Base-by-base conservation (phyloP, 2,113 vertebrate genomes). In the Ceratotherium simum region DNA sequence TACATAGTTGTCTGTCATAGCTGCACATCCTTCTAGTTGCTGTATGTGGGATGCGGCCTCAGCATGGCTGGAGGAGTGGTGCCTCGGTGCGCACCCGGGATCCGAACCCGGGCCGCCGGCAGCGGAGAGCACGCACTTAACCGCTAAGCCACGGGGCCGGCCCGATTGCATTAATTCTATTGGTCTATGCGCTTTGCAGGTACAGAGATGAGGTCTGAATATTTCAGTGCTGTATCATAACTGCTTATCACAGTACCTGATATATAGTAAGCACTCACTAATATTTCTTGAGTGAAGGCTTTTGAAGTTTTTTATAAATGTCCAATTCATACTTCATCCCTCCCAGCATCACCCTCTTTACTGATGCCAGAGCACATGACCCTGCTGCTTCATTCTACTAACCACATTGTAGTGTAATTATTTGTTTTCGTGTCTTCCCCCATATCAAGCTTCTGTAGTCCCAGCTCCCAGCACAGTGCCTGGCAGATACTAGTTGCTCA, bases 341-440 rank as follows among this genome's bases (percentile, higher is more conserved):
- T 27, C 64, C 25, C 6, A n/a, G 31, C 33, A 16, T 21, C 9
- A 48, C 7, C 13, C 46, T 56, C 16, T 51, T 18, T 14, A 42
- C 33, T 64, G n/a, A 67, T 7, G 31, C 3, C 33, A 56, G 65
- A 73, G n/a, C 6, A 5, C 25, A 18, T 42, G 18, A n/a, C 8
- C 6, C 46, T 29, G 8, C 4, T 27, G 1, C 46, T 69, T n/a
- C 9, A 12, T 42, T 36, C 33, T 0, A 1, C 42, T 21, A 7
- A n/a, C 23, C 33, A 51, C 20, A 39, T 8, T 85, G 12, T 46
- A 42, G 31, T 29, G 8, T 62, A 36, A 70, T 70, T 65, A 64
- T 51, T 60, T 58, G 9, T 31, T 64, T 80, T 17, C 39, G 1
- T 81, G 36, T 76, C 51, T 78, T 91, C 9, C 16, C 7, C 1